A percentile compares a stretch with the other conserved stretches of the same genome.
phyloP scores from a whole-genome alignment of 2,113 vertebrate species.

The Fulica atra region DNA sequence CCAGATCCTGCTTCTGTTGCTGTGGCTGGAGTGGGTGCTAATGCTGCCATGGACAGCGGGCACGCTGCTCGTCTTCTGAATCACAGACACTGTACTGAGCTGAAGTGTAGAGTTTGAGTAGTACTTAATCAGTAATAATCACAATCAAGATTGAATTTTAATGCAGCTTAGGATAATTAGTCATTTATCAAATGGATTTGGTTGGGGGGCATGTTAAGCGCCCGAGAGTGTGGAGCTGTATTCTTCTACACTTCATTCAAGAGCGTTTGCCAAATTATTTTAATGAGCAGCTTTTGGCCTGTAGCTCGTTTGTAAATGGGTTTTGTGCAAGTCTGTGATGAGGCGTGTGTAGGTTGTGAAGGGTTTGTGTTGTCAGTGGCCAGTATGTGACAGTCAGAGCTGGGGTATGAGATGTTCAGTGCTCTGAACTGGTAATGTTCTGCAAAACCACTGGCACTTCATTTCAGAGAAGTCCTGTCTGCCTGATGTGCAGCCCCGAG shows the following conservation, averaged over 20 bases:
- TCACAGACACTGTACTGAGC: not conserved
- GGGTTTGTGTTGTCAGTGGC: not conserved
- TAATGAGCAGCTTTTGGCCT: not conserved
- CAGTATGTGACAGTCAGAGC: not conserved
- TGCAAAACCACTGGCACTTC: not conserved
- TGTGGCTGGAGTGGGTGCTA: not conserved
- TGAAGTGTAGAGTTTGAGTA: not conserved
- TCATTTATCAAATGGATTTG: not conserved
- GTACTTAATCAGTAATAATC: slow-evolving; percentile 34
- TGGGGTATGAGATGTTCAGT: not conserved
- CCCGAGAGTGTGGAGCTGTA: not conserved
- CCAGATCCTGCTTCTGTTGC: not conserved
- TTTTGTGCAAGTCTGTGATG: not conserved
- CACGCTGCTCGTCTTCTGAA: not conserved
- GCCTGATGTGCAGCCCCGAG: not conserved
- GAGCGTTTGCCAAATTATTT: not conserved
- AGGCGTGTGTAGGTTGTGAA: not conserved
- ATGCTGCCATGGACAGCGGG: not conserved
- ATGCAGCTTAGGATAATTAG: not conserved
- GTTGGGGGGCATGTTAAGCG: not conserved
- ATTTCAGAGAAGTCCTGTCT: not conserved
- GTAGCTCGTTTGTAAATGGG: not conserved
- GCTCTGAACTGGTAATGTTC: not conserved
- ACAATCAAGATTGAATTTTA: slow-evolving; percentile 18
- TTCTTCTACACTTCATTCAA: not conserved